Percentiles rank a stretch among this genome's conserved stretches.
Evolutionary conservation across 2,113 vertebrate genomes (phyloP).

Genomic region (Amphiprion ocellaris): DNA sequence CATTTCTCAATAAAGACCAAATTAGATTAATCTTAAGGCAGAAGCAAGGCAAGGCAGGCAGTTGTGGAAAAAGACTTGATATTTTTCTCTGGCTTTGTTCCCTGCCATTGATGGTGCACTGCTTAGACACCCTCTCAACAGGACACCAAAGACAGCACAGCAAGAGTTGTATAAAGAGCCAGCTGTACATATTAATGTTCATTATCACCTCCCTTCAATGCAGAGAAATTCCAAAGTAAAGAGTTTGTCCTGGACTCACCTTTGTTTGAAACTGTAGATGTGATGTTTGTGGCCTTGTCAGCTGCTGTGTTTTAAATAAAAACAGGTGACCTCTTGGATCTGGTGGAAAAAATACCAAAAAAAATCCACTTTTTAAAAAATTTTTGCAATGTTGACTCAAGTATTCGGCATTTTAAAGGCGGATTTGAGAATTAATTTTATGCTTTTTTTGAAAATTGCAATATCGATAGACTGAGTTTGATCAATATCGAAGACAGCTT

Average conservation of each 20-base stretch:
- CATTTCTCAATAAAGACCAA: conserved; percentile 86
- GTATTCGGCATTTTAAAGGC: conserved; percentile 1
- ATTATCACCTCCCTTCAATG: conserved; percentile 67
- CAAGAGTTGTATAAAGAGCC: conserved; percentile 65
- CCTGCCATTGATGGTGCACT: conserved; percentile 67
- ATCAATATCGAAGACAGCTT: conserved; percentile 8
- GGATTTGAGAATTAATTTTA: neutral
- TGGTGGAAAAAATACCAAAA: neutral
- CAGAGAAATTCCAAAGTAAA: conserved; percentile 60
- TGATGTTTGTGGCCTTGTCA: conserved; percentile 53
- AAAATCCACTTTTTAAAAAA: neutral
- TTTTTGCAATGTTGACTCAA: neutral
- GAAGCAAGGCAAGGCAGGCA: conserved; percentile 60
- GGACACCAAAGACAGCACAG: conserved; percentile 75
- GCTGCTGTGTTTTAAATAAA: conserved; percentile 42
- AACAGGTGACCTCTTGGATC: conserved; percentile 33
- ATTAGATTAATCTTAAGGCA: conserved; percentile 84
- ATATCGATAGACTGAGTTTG: neutral
- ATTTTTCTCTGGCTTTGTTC: conserved; percentile 75
- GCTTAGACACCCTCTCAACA: conserved; percentile 69
- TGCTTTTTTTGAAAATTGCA: neutral
- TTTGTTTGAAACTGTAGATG: conserved; percentile 45
- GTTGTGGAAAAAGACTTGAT: conserved; percentile 78
- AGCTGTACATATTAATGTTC: conserved; percentile 75
- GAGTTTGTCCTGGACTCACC: conserved; percentile 58